Base-by-base conservation (phyloP, 2,888 invertebrate species). In the Callosobruchus maculatus region DNA sequence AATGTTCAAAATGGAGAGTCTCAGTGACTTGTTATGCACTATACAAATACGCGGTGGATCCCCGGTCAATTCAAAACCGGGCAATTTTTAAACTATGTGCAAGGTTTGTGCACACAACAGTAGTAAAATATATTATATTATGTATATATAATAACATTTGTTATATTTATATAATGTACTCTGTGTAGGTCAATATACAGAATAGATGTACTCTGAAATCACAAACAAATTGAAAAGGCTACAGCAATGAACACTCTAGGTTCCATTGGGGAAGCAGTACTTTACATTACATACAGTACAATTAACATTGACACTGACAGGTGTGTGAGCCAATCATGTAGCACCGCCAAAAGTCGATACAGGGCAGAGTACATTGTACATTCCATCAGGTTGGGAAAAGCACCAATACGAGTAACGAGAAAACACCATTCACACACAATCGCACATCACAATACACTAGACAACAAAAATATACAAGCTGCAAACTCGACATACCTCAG, bases 161-260 rank as follows among this genome's bases (percentile, higher is more conserved):
- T 85, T 49, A 49, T 49, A 84, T 83, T 79, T 82, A 84, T 84
- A 83, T 84, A 84, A 84, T 84, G 83, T 84, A 80, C 75, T 86
- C 84, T 85, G 83, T 86, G 85, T 85, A 85, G 84, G 84, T 86
- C 83, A 86, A 85, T 86, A 85, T 87, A 85, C 84, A 86, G 85
- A 86, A 86, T 85, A 86, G 85, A 85, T 85, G 82, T 84, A 85
- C 85, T 86, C 84, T 85, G 85, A 85, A 86, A 85, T 86, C 86
- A 86, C 85, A 85, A 86, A 85, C 83, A 85, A 87, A 85, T 86
- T 83, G 85, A 86, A 86, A 87, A 87, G 86, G 86, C 86, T 86
- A 87, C 85, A 87, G 86, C 86, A 86, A 86, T 87, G 87, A 87
- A 87, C 87, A 87, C 87, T 84, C 86, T 87, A 87, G 85, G 86